These are phyloP conservation scores for Heliconius charithonia DNA, from an alignment of 2,888 invertebrate species.

Conservation along the genomic window DNA sequence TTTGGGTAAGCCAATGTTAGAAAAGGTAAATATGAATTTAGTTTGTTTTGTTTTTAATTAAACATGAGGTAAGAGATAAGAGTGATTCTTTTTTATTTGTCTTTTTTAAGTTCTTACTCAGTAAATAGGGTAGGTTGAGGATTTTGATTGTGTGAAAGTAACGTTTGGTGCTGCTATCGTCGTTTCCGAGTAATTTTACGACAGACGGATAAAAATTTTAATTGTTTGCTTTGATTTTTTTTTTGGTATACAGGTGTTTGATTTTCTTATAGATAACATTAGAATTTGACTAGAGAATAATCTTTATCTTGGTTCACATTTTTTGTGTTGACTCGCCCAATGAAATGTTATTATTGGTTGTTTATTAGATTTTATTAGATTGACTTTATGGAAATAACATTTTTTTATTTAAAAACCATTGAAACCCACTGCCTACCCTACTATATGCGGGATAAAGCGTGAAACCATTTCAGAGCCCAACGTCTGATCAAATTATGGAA, in stretches of 20 bases:
- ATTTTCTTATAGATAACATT: background rate
- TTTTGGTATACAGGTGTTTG: conserved; percentile 12
- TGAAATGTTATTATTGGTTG: background rate
- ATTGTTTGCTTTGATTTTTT: conserved; percentile 16
- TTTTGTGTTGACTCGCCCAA: background rate
- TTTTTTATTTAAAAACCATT: background rate
- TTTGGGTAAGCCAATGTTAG: conserved; percentile 44
- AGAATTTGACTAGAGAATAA: background rate
- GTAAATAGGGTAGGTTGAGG: conserved; percentile 57
- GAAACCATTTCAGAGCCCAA: background rate
- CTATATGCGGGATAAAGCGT: background rate
- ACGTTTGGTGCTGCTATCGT: conserved; percentile 24
- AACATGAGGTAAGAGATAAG: conserved; percentile 72
- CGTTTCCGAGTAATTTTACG: conserved; percentile 34
- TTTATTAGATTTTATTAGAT: background rate
- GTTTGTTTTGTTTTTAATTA: conserved; percentile 78
- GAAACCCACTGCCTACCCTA: background rate
- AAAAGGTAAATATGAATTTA: conserved; percentile 73
- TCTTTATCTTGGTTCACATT: background rate
- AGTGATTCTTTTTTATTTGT: conserved; percentile 69
- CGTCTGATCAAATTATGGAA: too few species aligned
- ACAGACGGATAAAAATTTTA: conserved; percentile 28
- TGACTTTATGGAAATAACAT: background rate
- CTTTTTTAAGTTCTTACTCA: conserved; percentile 65
- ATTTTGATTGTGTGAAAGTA: conserved; percentile 44